A percentile compares a stretch with the other conserved stretches of the same genome.
Conservation (phyloP, 2,888 invertebrate species). For the Andrena praecox region DNA sequence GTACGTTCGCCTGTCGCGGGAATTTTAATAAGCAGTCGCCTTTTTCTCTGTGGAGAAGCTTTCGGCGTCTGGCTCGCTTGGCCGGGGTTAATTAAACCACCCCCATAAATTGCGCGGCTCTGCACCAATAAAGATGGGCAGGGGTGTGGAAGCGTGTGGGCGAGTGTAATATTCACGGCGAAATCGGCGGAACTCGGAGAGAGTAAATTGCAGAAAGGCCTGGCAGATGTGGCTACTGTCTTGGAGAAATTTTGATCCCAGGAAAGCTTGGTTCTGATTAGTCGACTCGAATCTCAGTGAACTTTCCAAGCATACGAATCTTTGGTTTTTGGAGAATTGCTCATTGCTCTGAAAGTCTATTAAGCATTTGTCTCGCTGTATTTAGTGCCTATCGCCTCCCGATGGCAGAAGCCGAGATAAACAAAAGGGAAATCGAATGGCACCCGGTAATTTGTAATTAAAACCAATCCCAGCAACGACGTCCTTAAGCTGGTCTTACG, state of each 20-base stretch:
- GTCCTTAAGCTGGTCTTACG: slow-evolving; percentile 34
- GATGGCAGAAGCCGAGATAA: not conserved
- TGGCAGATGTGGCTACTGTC: not conserved
- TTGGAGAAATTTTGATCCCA: not conserved
- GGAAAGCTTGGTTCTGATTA: not conserved
- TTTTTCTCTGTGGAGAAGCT: not conserved
- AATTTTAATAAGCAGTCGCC: slow-evolving; percentile 24
- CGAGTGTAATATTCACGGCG: not conserved
- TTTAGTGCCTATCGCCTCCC: not conserved
- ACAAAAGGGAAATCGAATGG: slow-evolving; percentile 15
- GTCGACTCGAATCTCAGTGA: not conserved
- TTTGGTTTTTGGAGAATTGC: not conserved
- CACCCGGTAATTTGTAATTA: slow-evolving; percentile 44
- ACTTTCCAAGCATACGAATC: not conserved
- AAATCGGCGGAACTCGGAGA: not conserved
- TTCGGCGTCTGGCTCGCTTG: not conserved
- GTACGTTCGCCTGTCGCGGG: not conserved
- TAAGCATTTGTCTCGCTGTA: not conserved
- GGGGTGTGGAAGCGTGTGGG: not conserved
- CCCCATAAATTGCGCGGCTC: slow-evolving; percentile 18
- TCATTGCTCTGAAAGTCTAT: too few relatives aligned
- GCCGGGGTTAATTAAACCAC: slow-evolving; percentile 38
- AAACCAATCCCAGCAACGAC: slow-evolving; percentile 24
- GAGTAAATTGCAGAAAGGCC: not conserved
- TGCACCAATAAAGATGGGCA: slow-evolving; percentile 17